phyloP scores from a whole-genome alignment of 1,140 invertebrate species.

The Saccostrea cuccullata region DNA sequence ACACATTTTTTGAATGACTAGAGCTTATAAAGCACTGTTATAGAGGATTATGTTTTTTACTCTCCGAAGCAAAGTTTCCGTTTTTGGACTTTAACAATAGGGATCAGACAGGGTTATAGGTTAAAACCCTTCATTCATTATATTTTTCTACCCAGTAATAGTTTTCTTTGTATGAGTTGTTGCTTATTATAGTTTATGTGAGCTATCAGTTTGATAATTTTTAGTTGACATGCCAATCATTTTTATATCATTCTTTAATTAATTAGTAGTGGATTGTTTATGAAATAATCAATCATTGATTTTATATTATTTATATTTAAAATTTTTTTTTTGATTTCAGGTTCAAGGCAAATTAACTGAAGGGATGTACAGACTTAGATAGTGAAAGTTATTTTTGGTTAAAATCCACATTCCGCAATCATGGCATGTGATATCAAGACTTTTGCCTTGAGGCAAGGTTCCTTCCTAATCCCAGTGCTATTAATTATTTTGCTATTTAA shows the following conservation, averaged over 20 bases:
- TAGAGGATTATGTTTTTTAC: background rate
- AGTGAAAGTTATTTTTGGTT: background rate
- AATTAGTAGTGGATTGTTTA: too few species aligned
- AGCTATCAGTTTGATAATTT: too few species aligned
- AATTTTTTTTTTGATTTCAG: background rate
- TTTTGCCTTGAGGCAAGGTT: background rate
- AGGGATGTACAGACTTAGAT: background rate
- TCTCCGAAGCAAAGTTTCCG: background rate
- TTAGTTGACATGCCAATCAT: too few species aligned
- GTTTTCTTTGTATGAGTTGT: background rate
- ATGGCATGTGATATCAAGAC: background rate
- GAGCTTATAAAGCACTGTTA: background rate
- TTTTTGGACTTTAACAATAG: background rate
- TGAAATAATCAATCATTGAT: too few species aligned
- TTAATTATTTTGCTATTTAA: background rate
- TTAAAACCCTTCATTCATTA: background rate
- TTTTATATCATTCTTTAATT: too few species aligned
- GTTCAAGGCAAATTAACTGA: background rate
- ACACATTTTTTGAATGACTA: background rate
- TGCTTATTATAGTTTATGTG: too few species aligned
- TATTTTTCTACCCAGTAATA: background rate
- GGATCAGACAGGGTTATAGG: background rate
- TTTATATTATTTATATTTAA: background rate
- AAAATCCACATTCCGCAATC: conserved; percentile 4
- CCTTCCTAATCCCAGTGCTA: conserved; percentile 26